Base-by-base conservation (phyloP, 2,888 invertebrate species). In the Baccha elongata region DNA sequence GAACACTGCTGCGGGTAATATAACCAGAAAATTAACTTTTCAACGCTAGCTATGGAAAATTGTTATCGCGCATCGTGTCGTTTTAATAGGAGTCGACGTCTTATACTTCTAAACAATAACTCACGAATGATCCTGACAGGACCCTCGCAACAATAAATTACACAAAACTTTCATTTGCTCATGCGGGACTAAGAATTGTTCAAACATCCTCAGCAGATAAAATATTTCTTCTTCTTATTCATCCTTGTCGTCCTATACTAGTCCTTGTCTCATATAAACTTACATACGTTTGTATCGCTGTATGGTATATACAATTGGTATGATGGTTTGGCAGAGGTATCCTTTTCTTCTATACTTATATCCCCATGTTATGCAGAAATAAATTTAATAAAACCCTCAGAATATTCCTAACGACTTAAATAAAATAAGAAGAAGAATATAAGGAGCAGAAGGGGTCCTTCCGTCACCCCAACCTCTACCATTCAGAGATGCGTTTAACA, bases 301-400 rank as follows among this genome's bases (percentile, higher is more conserved):
- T 23, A n/a, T n/a, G 29, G 13, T 23, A 29, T 15, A n/a, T n/a
- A n/a, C 32, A 11, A 6, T 29, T 40, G 23, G 29, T 44, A 44
- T 60, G 44, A 44, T 19, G 42, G 44, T 60, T 44, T 60, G 60
- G 60, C 29, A 44, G 60, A 44, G 44, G 60, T 60, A 60, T 60
- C 60, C 60, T 60, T 44, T 58, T 58, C 29, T 8, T 7, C 29
- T 32, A 5, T n/a, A n/a, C 53, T n/a, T 7, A 53, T 19, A 53
- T 55, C 55, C 42, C 42, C 23, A 40, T 48, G 32, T 19, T 44
- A 42, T 44, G 48, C 19, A 71, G 62, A 71, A 65, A 78, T 78
- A 78, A 78, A 65, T 78, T 78, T 64, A 78, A 78, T 71, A 78
- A 50, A 65, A 78, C 78, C 78, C 62, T 78, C 19, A 26, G 50